Conservation (phyloP, 2,888 invertebrate genomes). For the Lepidochrysops patricia region DNA sequence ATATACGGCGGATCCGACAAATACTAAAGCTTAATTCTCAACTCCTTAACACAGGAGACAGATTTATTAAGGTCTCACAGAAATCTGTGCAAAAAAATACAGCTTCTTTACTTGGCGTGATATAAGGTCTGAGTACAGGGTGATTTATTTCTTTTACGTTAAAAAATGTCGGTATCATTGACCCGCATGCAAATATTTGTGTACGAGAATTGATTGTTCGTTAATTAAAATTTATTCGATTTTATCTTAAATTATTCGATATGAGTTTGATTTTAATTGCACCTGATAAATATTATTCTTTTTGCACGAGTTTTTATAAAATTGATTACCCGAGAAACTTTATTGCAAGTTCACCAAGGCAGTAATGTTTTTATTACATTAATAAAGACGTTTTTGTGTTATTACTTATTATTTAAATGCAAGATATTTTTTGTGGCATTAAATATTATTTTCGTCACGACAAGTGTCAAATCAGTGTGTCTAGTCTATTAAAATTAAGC, state of each 20-base stretch:
- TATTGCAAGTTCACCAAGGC: neutral
- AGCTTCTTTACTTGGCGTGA: conserved; percentile 34
- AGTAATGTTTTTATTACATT: neutral
- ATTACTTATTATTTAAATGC: too few species aligned
- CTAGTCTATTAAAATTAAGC: neutral
- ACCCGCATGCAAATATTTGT: conserved; percentile 3
- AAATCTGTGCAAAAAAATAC: conserved; percentile 37
- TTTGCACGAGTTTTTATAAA: neutral
- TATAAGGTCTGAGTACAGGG: conserved; percentile 27
- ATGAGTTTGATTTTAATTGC: neutral
- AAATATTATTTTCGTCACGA: neutral
- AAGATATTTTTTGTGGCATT: neutral
- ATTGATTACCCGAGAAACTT: neutral
- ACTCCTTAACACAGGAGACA: conserved; percentile 41
- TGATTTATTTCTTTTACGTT: conserved; percentile 35
- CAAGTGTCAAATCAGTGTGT: neutral
- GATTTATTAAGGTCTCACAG: conserved; percentile 55
- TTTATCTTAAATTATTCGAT: conserved; percentile 17
- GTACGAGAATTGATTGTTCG: neutral
- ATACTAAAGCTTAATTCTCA: conserved; percentile 43
- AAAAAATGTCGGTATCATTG: conserved; percentile 9
- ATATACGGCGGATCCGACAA: conserved; percentile 39
- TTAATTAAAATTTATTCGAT: conserved; percentile 18
- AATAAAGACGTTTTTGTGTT: neutral
- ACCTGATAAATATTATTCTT: neutral